Evolutionary conservation across 2,113 vertebrate species (phyloP).

Genomic region (Caloenas nicobarica): DNA sequence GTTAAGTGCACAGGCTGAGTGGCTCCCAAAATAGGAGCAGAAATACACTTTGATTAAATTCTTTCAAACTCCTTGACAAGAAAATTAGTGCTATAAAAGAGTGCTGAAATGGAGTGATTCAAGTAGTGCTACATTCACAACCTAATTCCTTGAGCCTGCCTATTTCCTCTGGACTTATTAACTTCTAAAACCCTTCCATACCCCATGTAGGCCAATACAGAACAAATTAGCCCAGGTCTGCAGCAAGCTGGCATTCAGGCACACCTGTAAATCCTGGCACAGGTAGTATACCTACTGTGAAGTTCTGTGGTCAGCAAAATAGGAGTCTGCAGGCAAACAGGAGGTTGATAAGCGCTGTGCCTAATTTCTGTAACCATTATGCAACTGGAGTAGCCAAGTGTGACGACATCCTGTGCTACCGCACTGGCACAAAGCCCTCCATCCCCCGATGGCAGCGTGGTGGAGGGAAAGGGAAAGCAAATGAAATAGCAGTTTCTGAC

Average conservation of each 20-base stretch:
- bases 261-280: conserved; percentile 12
- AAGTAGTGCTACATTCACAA: background rate
- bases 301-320: background rate
- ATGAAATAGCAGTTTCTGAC: background rate
- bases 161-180: conserved; percentile 7
- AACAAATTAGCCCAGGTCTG: background rate
- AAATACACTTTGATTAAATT: background rate
- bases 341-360: background rate
- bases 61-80: background rate
- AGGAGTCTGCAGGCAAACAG: background rate
- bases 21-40: background rate
- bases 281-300: background rate
- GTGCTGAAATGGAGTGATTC: conserved; percentile 19
- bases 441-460: background rate
- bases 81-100: background rate
- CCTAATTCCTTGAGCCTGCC: background rate
- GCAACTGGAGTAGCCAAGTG: background rate
- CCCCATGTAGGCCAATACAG: background rate
- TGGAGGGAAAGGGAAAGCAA: background rate
- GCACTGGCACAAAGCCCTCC: background rate
- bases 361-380: background rate
- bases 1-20: background rate
- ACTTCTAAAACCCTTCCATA: background rate
- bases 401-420: background rate
- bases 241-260: background rate